Evolutionary conservation across 2,797 vertebrate species (phyloP), one percentile per base, ranked within the genome.

Genomic region (Nasua narica): DNA sequence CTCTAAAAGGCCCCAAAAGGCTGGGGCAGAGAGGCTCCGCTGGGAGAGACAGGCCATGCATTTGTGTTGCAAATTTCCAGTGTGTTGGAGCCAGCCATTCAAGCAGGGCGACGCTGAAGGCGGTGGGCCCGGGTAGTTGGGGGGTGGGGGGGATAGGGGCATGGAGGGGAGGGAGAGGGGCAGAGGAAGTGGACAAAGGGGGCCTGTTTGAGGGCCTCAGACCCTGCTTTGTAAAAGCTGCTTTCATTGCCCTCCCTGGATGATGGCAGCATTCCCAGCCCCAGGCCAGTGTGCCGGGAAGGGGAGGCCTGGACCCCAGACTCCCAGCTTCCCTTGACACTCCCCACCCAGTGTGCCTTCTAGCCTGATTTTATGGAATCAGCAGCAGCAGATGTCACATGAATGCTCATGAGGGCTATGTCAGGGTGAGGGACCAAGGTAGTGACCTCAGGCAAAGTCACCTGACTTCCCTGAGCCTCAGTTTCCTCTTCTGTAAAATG

Each of bases 41-140:
- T 0, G 6, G 29, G 83, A 89, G 74, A 90, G 54, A 97, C 86
- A 85, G 85, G 60, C 50, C 2, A 0, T 0, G 29, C 60, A 52
- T 97, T 98, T 98, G 92, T 98, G 84, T 98, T 96, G 93, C 94
- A 93, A 95, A 97, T 98, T 92, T 96, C 93, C 95, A 96, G 72
- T 65, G 91, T 87, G 89, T 50, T 32, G 5, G 48, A 94, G 95
- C 95, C 96, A 97, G 94, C 67, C 92, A 93, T 96, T 98, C 87
- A 97, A 40, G 89, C 29, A 48, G 50, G 50, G 72, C 1, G 56
- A 58, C 23, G 70, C 89, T 62, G 1, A 60, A 91, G 79, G 78
- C 90, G 0, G 48, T 5, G 37, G 84, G 37, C 0, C 3, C 0
- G 82, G 35, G 79, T 25, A 10, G 23, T 58, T 58, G 91, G 67